Evolutionary conservation across 2,888 invertebrate genomes (phyloP).

Genomic region (Tetrapedia diversipes): DNA sequence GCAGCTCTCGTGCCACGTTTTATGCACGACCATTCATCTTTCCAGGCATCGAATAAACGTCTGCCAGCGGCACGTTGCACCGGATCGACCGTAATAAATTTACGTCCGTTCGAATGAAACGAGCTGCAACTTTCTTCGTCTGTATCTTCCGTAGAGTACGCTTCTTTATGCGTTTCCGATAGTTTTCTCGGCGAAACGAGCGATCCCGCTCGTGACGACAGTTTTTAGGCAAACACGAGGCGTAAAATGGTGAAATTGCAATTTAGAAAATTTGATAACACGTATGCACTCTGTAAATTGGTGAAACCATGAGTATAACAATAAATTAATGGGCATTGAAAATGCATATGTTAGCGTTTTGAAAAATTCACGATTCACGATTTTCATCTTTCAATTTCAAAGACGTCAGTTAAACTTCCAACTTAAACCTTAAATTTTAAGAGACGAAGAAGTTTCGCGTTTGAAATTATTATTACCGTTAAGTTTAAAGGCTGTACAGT

Average conservation of each 20-base stretch:
- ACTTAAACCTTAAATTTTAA: too few species aligned
- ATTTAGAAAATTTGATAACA: neutral
- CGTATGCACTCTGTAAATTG: too few species aligned
- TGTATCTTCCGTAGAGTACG: neutral
- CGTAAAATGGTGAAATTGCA: neutral
- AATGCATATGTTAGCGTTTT: too few species aligned
- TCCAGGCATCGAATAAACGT: conserved; percentile 15
- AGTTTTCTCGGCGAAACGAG: neutral
- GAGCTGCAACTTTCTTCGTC: conserved; percentile 5
- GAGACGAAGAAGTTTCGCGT: too few species aligned
- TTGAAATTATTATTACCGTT: too few species aligned
- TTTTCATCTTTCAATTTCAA: too few species aligned
- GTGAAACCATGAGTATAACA: too few species aligned
- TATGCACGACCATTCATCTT: neutral
- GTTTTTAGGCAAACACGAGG: neutral
- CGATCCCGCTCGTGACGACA: neutral
- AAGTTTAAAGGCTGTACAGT: too few species aligned
- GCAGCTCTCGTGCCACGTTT: neutral
- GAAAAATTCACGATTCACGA: too few species aligned
- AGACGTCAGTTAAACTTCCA: too few species aligned
- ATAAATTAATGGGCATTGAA: too few species aligned
- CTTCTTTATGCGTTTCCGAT: neutral
- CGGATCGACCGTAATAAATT: conserved; percentile 6
- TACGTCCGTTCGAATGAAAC: conserved; percentile 11
- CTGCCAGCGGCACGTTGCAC: conserved; percentile 12